These are phyloP conservation scores for Gandaritis pyraliata DNA, from an alignment of 2,888 invertebrate species.

Conservation along the genomic window DNA sequence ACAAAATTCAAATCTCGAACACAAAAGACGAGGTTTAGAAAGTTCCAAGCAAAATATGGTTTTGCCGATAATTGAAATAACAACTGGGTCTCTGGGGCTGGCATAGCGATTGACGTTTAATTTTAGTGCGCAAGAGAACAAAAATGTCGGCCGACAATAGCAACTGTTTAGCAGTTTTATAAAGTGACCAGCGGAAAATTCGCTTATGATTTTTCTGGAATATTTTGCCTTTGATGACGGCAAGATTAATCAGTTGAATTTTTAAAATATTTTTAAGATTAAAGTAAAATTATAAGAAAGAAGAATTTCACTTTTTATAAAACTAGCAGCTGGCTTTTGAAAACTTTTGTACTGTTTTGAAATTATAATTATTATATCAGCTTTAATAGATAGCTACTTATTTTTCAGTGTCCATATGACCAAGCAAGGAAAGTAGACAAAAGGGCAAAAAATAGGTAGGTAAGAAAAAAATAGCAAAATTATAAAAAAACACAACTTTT, in stretches of 20 bases:
- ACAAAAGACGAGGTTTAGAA: constrained; percentile 66
- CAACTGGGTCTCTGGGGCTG: constrained; percentile 64
- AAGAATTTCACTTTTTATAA: too few relatives aligned
- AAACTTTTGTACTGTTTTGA: constrained; percentile 37
- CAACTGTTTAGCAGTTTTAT: constrained; percentile 49
- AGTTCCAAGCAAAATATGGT: constrained; percentile 60
- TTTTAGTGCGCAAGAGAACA: constrained; percentile 72
- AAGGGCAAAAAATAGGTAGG: too few relatives aligned
- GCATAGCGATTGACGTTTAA: constrained; percentile 79
- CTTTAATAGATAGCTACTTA: too few relatives aligned
- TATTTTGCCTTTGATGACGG: background rate
- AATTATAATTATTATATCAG: constrained; percentile 30
- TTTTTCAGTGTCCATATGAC: too few relatives aligned
- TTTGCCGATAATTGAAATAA: constrained; percentile 78
- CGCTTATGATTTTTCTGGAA: constrained; percentile 25
- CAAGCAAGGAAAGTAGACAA: too few relatives aligned
- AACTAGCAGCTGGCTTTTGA: constrained; percentile 22
- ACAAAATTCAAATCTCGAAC: constrained; percentile 45
- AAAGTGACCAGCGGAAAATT: constrained; percentile 33
- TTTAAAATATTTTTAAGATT: too few relatives aligned
- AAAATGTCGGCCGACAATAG: constrained; percentile 55
- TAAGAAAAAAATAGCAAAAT: too few relatives aligned
- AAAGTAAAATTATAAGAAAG: too few relatives aligned
- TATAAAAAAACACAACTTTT: too few relatives aligned
- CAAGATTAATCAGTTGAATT: too few relatives aligned